Conservation (phyloP, 2,888 invertebrate genomes). For the Pantelozetes paolii region DNA sequence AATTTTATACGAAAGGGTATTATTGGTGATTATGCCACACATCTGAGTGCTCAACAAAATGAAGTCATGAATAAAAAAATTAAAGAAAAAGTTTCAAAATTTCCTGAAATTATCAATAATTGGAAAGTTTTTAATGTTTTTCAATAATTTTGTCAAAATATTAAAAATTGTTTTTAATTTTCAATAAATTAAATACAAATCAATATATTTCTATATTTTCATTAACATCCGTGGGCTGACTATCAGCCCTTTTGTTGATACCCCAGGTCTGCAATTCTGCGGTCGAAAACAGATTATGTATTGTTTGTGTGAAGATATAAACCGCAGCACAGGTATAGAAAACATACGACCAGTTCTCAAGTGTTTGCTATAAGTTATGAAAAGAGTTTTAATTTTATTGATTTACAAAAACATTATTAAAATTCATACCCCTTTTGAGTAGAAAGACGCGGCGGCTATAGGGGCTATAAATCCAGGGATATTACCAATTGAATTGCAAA, state of each 20-base stretch:
- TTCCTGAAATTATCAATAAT: not conserved
- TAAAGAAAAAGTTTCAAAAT: slow-evolving; percentile 35
- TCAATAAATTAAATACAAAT: no score
- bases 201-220: no score
- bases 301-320: slow-evolving; percentile 65
- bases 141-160: no score
- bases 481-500: slow-evolving; percentile 74
- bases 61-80: slow-evolving; percentile 40
- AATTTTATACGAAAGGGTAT: slow-evolving; percentile 49
- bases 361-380: slow-evolving; percentile 42
- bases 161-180: no score
- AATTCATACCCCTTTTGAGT: slow-evolving; percentile 62
- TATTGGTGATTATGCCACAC: slow-evolving; percentile 54
- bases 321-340: slow-evolving; percentile 69
- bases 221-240: no score
- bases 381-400: no score
- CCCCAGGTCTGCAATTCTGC: slow-evolving; percentile 65
- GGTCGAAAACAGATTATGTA: slow-evolving; percentile 66
- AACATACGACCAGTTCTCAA: slow-evolving; percentile 53
- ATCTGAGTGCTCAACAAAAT: slow-evolving; percentile 50
- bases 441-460: slow-evolving; percentile 65
- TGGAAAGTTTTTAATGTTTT: not conserved
- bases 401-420: no score
- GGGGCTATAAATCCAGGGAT: slow-evolving; percentile 75
- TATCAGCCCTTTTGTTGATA: not conserved